Evolutionary conservation across 2,797 vertebrate genomes (phyloP), one percentile per base, ranked within the genome.

Genomic region (Lutjanus argentimaculatus): DNA sequence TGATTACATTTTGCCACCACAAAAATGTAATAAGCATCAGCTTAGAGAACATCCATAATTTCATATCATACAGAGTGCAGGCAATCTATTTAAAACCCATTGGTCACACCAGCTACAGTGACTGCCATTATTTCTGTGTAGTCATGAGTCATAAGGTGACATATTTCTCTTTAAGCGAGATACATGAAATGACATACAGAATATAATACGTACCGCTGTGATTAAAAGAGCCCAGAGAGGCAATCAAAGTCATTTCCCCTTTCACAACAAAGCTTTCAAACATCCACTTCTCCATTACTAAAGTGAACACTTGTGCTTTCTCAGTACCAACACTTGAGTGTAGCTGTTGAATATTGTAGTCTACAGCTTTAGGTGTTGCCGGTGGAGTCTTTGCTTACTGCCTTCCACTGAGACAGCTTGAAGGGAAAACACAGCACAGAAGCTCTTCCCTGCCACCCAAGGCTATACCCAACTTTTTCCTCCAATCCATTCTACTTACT

Each of bases 401-500:
- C 66, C 62, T 46, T 85, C 91, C 80, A 69, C 84, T 21, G 90
- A 93, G 88, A 90, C 87, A 42, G 84, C 91, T 90, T 1, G 30
- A 83, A 83, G 90, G 80, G 40, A 43, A 82, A 87, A 79, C 74
- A 57, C 71, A 82, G 78, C 76, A 86, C 74, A 82, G 76, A 77
- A 80, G 83, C 80, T 87, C 87, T 87, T 85, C 87, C 85, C 85
- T 52, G 70, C 89, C 82, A 85, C 92, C 91, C 66, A 67, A 83
- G 86, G 91, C 89, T 77, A 86, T 83, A 77, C 86, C 83, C 86
- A 93, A 95, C 92, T 93, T 92, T 36, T 93, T 87, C 85, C 85
- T 91, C 83, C 89, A 86, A 93, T 94, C 90, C 87, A 90, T 88
- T 94, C 89, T 89, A 92, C 91, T 92, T 91, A 90, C 89, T 92